These are phyloP conservation scores for Eudyptes chrysolophus DNA, from an alignment of 2,113 vertebrate genomes.

Conservation along the genomic window DNA sequence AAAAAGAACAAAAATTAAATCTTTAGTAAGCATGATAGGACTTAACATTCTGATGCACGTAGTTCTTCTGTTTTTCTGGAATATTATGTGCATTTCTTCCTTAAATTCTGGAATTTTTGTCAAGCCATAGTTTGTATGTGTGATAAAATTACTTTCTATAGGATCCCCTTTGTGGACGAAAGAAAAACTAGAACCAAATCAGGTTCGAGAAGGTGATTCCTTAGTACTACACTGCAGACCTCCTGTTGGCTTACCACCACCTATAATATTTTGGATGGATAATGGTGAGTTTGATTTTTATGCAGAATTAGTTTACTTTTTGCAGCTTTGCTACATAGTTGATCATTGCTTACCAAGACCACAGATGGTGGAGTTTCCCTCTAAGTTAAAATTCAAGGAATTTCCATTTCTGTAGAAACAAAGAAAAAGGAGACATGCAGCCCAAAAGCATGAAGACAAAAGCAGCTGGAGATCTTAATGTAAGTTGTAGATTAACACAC, in stretches of 20 bases:
- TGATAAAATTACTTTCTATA: slow-evolving; percentile 57
- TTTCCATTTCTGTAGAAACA: neutral
- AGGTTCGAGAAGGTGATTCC: slow-evolving; percentile 84
- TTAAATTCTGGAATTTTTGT: neutral
- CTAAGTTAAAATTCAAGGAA: neutral
- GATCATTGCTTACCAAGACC: neutral
- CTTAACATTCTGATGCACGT: neutral
- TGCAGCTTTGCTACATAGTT: neutral
- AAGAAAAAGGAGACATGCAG: neutral
- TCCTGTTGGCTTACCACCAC: slow-evolving; percentile 92
- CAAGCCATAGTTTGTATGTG: neutral
- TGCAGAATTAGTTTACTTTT: neutral
- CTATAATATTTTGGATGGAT: slow-evolving; percentile 99
- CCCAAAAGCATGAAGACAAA: neutral
- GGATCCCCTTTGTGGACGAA: slow-evolving; percentile 97
- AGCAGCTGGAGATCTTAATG: neutral
- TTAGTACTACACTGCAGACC: slow-evolving; percentile 89
- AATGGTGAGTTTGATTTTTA: slow-evolving; percentile 83
- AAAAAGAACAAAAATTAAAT: neutral
- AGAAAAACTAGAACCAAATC: slow-evolving; percentile 87
- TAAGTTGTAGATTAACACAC: neutral
- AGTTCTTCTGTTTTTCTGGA: neutral
- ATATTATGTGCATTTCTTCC: neutral
- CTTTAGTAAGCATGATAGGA: neutral
- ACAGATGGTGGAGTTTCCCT: neutral